Evolutionary conservation across 2,888 invertebrate species (phyloP).

Genomic region (Drosophila subsilvestris): DNA sequence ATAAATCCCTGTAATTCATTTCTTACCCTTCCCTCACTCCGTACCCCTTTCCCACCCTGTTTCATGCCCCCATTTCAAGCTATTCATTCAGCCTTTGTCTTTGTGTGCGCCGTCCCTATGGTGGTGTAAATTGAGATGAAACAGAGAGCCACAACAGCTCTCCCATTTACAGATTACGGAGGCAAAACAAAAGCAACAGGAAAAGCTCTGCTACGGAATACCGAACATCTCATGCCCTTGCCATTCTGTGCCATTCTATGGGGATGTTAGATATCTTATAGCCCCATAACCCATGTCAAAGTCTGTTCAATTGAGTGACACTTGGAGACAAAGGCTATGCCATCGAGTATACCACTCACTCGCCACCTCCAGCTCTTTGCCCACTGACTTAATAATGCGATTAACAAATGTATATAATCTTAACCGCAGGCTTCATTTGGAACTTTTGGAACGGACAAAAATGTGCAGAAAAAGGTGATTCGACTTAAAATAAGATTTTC

Average conservation of each 20-base stretch:
- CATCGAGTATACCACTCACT: not conserved
- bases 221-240: conserved; percentile 6
- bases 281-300: not conserved
- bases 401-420: not conserved
- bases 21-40: conserved; percentile 43
- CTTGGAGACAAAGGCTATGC: not conserved
- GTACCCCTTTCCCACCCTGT: no score
- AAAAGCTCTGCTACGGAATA: not conserved
- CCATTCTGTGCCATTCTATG: not conserved
- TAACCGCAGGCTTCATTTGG: not conserved
- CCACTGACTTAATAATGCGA: not conserved
- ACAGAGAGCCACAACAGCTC: conserved; percentile 26
- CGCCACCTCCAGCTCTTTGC: no score
- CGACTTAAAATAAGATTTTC: not conserved
- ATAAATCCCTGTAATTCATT: conserved; percentile 74
- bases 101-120: conserved; percentile 36
- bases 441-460: no score
- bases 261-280: not conserved
- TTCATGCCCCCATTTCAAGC: conserved; percentile 22
- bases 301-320: not conserved
- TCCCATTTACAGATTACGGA: conserved; percentile 54
- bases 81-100: conserved; percentile 27
- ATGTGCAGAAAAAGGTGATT: not conserved
- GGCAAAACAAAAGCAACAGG: conserved; percentile 33
- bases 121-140: conserved; percentile 44